These are phyloP conservation scores for Scomber colias DNA, from an alignment of 2,113 vertebrate genomes.

Conservation along the genomic window DNA sequence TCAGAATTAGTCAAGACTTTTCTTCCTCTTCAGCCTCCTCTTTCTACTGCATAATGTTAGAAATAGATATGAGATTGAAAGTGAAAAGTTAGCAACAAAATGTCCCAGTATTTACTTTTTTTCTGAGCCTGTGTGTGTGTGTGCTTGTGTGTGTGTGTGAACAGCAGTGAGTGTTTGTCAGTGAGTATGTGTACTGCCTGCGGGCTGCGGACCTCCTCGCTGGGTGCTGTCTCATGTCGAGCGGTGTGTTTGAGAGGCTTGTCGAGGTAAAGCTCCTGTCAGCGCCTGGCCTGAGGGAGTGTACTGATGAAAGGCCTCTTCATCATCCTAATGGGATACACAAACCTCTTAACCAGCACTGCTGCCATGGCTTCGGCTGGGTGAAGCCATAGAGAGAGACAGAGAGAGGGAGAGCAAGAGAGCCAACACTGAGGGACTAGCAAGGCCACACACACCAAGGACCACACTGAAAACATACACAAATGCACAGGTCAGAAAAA, in stretches of 20 bases:
- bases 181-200: slow-evolving; percentile 61
- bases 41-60: slow-evolving; percentile 45
- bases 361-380: slow-evolving; percentile 74
- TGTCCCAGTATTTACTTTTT: slow-evolving; percentile 29
- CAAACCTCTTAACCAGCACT: slow-evolving; percentile 83
- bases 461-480: slow-evolving; percentile 55
- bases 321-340: slow-evolving; percentile 87
- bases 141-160: slow-evolving; percentile 36
- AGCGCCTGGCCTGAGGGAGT: slow-evolving; percentile 80
- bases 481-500: slow-evolving; percentile 57
- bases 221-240: slow-evolving; percentile 77
- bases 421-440: slow-evolving; percentile 41
- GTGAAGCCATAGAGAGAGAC: slow-evolving; percentile 42
- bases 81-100: slow-evolving; percentile 59
- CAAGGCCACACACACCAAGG: slow-evolving; percentile 47
- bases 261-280: slow-evolving; percentile 85
- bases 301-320: slow-evolving; percentile 85
- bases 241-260: slow-evolving; percentile 80
- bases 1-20: slow-evolving; percentile 73
- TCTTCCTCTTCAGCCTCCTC: slow-evolving; percentile 46
- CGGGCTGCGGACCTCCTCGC: slow-evolving; percentile 62
- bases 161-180: slow-evolving; percentile 51
- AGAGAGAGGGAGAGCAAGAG: slow-evolving; percentile 25
- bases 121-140: slow-evolving; percentile 13
- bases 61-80: slow-evolving; percentile 36